phyloP scores from a whole-genome alignment of 1,140 invertebrate species.

The Telenomus remus region DNA sequence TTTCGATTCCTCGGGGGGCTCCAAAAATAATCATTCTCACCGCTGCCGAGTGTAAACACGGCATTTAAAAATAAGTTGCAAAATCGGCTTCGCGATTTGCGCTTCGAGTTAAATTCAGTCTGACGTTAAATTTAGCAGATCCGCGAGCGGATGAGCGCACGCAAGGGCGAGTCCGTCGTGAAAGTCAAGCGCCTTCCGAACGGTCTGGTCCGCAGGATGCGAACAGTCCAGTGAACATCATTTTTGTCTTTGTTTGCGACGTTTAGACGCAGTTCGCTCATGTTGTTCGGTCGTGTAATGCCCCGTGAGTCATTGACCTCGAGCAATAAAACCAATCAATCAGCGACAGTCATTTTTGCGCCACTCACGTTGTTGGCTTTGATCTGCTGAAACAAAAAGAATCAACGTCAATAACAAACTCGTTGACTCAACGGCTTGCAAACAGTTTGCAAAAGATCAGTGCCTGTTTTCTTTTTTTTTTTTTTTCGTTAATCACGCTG shows the following conservation, averaged over 20 bases:
- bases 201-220: too few species aligned
- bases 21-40: conserved; percentile 55
- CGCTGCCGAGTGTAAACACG: conserved; percentile 52
- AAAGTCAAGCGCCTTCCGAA: neutral
- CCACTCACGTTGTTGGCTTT: too few species aligned
- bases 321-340: conserved; percentile 7
- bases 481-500: conserved; percentile 3
- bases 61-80: conserved; percentile 40
- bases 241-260: neutral
- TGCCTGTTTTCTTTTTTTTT: too few species aligned
- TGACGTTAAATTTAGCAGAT: conserved; percentile 1
- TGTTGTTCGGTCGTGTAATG: conserved; percentile 1
- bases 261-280: neutral
- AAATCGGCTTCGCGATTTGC: conserved; percentile 19
- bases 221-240: too few species aligned
- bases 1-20: conserved; percentile 42
- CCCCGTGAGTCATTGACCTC: conserved; percentile 12
- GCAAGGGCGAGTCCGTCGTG: neutral
- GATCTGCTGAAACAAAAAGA: too few species aligned
- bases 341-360: neutral
- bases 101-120: conserved; percentile 11
- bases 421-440: too few species aligned
- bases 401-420: too few species aligned
- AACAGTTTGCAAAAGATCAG: too few species aligned
- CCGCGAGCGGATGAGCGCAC: neutral